phyloP scores from a whole-genome alignment of 2,888 invertebrate species.

The Girardia tigrina region DNA sequence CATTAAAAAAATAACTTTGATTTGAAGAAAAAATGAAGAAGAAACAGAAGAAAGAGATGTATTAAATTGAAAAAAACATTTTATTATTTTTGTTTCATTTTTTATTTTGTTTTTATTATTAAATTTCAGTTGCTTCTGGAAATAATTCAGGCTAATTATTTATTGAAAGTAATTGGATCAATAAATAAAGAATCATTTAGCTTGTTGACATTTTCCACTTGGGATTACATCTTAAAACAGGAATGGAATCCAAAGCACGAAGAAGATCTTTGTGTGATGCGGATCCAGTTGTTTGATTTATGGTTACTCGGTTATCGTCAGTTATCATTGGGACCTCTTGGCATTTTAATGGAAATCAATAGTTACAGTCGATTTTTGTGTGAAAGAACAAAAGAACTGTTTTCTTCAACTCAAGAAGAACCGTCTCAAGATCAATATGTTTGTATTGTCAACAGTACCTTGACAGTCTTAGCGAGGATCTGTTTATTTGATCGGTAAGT shows the following conservation, averaged over 20 bases:
- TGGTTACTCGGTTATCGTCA: not conserved
- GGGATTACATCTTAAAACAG: not conserved
- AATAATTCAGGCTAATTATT: slow-evolving; percentile 1
- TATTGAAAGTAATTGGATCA: slow-evolving; percentile 6
- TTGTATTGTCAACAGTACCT: not conserved
- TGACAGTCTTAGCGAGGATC: not conserved
- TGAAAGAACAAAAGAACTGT: not conserved
- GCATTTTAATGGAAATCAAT: not conserved
- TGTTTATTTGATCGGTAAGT: slow-evolving; percentile 18
- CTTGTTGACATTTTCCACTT: not conserved
- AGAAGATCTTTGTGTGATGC: not conserved
- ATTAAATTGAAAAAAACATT: no score
- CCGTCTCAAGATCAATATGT: not conserved
- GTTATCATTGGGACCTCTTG: not conserved
- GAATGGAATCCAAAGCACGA: slow-evolving; percentile 1
- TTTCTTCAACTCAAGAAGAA: not conserved
- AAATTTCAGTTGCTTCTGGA: slow-evolving; percentile 23
- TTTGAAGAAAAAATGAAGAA: no score
- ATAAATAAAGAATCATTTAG: slow-evolving; percentile 13
- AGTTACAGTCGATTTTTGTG: not conserved
- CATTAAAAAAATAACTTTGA: no score
- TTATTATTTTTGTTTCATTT: no score
- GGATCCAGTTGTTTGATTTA: slow-evolving; percentile 2
- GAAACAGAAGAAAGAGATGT: no score
- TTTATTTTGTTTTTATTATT: slow-evolving; percentile 18